These are phyloP conservation scores for Phytoseiulus persimilis DNA, from an alignment of 2,888 invertebrate genomes.

Conservation along the genomic window DNA sequence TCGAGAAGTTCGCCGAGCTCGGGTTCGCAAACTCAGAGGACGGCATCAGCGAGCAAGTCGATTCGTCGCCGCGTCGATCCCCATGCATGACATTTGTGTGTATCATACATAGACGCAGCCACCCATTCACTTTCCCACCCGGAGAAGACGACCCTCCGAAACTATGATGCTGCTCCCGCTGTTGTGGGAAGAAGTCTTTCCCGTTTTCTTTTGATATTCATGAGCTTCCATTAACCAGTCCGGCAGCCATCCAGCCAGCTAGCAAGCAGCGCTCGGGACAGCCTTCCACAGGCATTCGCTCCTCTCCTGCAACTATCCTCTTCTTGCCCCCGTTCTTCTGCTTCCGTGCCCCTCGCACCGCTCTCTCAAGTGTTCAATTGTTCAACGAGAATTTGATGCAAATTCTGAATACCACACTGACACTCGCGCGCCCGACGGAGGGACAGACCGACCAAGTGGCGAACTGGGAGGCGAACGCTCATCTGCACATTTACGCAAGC, in stretches of 20 bases:
- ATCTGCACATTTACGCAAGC: background rate
- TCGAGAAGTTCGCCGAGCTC: too few species aligned
- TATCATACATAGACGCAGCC: too few species aligned
- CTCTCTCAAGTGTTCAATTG: conserved; percentile 22
- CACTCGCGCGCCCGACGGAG: background rate
- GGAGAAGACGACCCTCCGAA: background rate
- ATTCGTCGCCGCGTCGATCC: too few species aligned
- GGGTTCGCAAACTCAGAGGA: too few species aligned
- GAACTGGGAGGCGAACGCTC: background rate
- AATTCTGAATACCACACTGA: conserved; percentile 9
- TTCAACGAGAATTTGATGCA: conserved; percentile 33
- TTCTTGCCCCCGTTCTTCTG: background rate
- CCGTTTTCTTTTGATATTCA: conserved; percentile 22
- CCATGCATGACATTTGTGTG: too few species aligned
- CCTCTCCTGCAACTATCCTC: background rate
- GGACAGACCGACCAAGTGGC: background rate
- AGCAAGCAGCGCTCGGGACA: background rate
- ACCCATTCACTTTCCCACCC: background rate
- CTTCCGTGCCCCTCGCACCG: background rate
- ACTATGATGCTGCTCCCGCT: background rate
- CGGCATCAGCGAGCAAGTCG: too few species aligned
- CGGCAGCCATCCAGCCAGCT: background rate
- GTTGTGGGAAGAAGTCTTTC: background rate
- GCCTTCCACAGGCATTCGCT: background rate
- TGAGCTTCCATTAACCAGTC: conserved; percentile 7